Conservation (phyloP, 2,888 invertebrate genomes). For the Tetrapedia diversipes region DNA sequence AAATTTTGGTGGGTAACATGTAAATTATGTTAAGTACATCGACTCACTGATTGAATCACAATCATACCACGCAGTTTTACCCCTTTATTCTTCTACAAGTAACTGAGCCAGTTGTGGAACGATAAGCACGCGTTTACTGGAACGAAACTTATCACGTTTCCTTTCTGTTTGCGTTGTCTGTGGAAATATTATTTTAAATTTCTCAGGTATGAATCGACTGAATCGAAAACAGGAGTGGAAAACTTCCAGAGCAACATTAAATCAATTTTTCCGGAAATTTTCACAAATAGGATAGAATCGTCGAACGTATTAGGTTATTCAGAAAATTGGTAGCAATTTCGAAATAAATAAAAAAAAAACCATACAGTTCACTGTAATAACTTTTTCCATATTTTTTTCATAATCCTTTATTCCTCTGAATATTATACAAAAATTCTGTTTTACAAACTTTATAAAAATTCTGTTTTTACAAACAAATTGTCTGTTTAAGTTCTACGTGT, state of each 20-base stretch:
- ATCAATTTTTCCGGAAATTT: no score
- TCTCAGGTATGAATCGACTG: slow-evolving; percentile 17
- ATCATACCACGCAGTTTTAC: neutral
- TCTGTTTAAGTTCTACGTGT: no score
- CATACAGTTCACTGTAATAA: no score
- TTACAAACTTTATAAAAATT: no score
- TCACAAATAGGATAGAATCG: neutral
- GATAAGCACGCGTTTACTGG: neutral
- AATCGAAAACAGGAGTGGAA: neutral
- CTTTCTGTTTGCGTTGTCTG: neutral
- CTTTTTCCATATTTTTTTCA: no score
- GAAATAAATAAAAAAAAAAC: no score
- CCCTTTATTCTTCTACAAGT: neutral
- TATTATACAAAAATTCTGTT: no score
- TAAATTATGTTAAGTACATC: no score
- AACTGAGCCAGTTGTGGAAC: neutral
- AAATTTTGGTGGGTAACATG: no score
- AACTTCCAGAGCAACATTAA: slow-evolving; percentile 4
- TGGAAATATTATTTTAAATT: slow-evolving; percentile 45
- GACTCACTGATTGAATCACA: neutral
- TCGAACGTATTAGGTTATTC: slow-evolving; percentile 24
- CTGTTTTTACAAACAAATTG: no score
- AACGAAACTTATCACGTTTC: neutral
- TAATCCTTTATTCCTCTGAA: no score
- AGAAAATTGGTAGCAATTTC: no score